phyloP scores from a whole-genome alignment of 2,113 vertebrate genomes.

The Eolophus roseicapilla region DNA sequence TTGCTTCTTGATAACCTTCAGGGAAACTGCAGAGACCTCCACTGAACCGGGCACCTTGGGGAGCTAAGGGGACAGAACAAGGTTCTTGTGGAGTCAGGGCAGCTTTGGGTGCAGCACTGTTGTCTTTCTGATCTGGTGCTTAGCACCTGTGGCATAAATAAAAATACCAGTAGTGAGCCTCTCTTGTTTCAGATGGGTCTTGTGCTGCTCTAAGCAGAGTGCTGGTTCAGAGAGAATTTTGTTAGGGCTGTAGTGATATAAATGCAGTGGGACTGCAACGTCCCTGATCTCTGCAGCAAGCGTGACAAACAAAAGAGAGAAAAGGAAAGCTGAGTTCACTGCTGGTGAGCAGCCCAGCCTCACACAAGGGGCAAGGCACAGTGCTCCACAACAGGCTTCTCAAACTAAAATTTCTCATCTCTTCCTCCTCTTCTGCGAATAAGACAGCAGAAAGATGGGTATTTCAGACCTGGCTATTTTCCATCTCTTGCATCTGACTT shows the following conservation, averaged over 20 bases:
- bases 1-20: background rate
- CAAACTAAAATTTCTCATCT: background rate
- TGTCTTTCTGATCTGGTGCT: background rate
- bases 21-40: background rate
- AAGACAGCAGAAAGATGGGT: background rate
- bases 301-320: background rate
- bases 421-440: background rate
- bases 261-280: background rate
- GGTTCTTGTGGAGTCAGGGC: background rate
- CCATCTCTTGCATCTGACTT: background rate
- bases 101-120: background rate
- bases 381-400: background rate
- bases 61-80: background rate
- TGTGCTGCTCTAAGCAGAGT: background rate
- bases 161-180: background rate
- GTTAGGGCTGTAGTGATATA: background rate
- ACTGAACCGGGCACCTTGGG: fast-evolving
- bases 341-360: background rate
- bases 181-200: background rate
- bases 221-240: background rate
- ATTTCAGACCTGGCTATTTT: background rate
- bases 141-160: background rate
- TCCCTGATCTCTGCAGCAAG: background rate
- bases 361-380: background rate
- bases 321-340: background rate